phyloP scores from a whole-genome alignment of 2,113 vertebrate species.

The Saccopteryx bilineata region DNA sequence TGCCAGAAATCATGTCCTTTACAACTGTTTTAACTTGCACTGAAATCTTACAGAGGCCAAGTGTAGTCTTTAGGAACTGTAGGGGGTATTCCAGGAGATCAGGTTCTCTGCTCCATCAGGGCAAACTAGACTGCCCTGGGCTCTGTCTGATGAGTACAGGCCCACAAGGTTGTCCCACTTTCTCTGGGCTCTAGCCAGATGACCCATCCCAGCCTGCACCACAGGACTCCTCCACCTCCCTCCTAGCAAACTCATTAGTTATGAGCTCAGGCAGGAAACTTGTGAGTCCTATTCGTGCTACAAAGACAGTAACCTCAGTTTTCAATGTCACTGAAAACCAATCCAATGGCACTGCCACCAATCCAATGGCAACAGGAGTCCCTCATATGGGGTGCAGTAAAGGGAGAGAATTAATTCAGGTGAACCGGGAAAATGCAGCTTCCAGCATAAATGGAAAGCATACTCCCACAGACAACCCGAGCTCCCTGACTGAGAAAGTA shows the following conservation, averaged over 20 bases:
- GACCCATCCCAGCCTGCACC: not conserved
- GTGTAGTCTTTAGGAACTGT: not conserved
- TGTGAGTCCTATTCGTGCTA: not conserved
- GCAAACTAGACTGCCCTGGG: not conserved
- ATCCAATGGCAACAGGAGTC: not conserved
- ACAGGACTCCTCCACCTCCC: not conserved
- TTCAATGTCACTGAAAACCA: not conserved
- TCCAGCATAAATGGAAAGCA: not conserved
- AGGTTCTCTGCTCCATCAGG: too few species aligned
- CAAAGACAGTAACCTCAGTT: not conserved
- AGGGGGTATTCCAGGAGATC: not conserved
- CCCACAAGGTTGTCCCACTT: not conserved
- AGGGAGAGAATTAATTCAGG: not conserved
- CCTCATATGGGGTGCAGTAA: not conserved
- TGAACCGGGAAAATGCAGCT: not conserved
- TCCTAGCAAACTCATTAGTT: not conserved
- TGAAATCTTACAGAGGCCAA: not conserved
- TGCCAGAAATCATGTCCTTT: not conserved
- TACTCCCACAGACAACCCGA: too few species aligned
- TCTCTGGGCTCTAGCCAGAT: not conserved
- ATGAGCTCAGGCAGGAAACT: not conserved
- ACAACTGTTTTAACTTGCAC: not conserved
- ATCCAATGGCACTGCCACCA: not conserved
- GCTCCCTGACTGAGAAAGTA: not conserved
- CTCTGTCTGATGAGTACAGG: not conserved